Evolutionary conservation across 1,140 invertebrate genomes (phyloP).

Genomic region (Lordiphosa mommai): DNA sequence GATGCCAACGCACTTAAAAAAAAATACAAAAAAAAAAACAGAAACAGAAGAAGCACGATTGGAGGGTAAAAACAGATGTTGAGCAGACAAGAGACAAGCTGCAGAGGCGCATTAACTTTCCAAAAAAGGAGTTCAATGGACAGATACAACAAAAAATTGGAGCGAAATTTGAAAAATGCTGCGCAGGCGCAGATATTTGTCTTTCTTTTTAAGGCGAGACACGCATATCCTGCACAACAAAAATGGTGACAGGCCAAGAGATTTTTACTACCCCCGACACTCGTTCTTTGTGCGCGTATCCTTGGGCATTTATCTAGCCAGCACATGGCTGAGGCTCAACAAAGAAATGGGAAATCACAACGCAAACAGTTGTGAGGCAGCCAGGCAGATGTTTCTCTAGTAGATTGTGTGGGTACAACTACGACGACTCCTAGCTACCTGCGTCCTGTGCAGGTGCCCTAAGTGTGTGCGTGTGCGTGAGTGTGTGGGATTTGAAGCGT

Average conservation of each 20-base stretch:
- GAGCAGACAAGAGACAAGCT: slow-evolving; percentile 49
- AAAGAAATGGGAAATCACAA: slow-evolving; percentile 68
- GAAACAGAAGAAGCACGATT: slow-evolving; percentile 8
- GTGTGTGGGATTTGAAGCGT: slow-evolving; percentile 13
- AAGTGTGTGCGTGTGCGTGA: slow-evolving; percentile 6
- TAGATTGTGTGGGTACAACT: slow-evolving; percentile 29
- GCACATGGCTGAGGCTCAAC: slow-evolving; percentile 19
- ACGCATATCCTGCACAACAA: slow-evolving; percentile 44
- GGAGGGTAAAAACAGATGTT: slow-evolving; percentile 64
- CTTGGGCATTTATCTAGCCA: slow-evolving; percentile 52
- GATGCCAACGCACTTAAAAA: slow-evolving; percentile 61
- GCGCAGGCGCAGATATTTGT: slow-evolving; percentile 53
- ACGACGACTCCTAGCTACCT: slow-evolving; percentile 44
- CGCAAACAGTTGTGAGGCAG: slow-evolving; percentile 14
- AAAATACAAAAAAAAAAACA: slow-evolving; percentile 16
- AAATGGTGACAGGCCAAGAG: slow-evolving; percentile 44
- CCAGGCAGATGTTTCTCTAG: slow-evolving; percentile 59
- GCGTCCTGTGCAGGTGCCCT: slow-evolving; percentile 50
- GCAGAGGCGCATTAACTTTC: slow-evolving; percentile 42
- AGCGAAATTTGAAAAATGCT: slow-evolving; percentile 60
- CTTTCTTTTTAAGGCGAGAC: slow-evolving; percentile 8
- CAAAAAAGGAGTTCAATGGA: slow-evolving; percentile 53
- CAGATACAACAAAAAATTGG: slow-evolving; percentile 47
- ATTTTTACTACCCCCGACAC: slow-evolving; percentile 20
- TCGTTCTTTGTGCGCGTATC: slow-evolving; percentile 13